Evolutionary conservation across 1,140 invertebrate genomes (phyloP), one percentile per base, ranked within the genome.

Genomic region (Eumaeus atala): DNA sequence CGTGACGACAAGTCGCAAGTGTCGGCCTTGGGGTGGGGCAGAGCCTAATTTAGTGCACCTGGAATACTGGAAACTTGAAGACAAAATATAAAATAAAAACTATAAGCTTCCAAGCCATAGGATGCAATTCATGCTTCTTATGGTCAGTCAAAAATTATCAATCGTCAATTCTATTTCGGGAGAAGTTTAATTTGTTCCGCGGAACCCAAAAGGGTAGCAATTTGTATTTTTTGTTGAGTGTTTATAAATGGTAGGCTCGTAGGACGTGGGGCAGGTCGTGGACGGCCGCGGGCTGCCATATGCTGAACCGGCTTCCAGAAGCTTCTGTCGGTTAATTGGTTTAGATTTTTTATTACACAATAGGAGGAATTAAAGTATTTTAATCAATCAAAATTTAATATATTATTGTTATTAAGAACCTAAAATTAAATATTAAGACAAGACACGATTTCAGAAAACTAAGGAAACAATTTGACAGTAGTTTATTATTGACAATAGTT

Each of bases 191-290:
- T 28, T 28, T 28, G 6, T 3, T 21, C 51, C 37, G 21, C 40
- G 40, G 49, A 36, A 35, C 54, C 42, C 16, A 33, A 58, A 61
- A 53, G 44, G 54, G 59, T 56, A 56, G 50, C 59, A 61, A 61
- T 61, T 61, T 56, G 37, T 42, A 36, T 61, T 58, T 28, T 61
- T 61, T 60, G 54, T 56, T 28, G 34, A n/a, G 11, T 35, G 12
- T 36, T 56, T 48, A 18, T 61, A 62, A 62, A 58, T 62, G 53
- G 44, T 51, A 51, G 21, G 58, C 48, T 56, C 50, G 47, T 37
- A 21, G 51, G 51, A 52, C 37, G 51, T 52, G 51, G 28, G 44
- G 51, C 37, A 49, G 51, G 51, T 49, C 48, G 51, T 37, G 51
- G 21, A 17, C 21, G 18, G 51, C 51, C 37, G 21, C 17, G 36